Percentiles rank a stretch among this genome's conserved stretches.
Evolutionary conservation across 2,113 vertebrate genomes (phyloP).

Genomic region (Pandion haliaetus): DNA sequence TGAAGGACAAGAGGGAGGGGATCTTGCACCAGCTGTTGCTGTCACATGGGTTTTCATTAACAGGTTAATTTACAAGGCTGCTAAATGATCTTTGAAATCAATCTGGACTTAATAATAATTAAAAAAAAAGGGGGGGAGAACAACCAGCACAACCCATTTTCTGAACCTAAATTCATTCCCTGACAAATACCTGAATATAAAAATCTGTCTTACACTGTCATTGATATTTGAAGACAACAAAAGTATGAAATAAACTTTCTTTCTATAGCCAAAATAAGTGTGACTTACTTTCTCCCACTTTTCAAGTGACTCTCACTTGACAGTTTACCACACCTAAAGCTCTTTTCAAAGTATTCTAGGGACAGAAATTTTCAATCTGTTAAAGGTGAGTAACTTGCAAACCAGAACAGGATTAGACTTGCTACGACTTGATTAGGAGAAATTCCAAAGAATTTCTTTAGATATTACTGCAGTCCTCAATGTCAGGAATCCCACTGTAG

Average conservation of each 20-base stretch:
- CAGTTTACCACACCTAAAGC: background rate
- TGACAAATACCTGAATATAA: background rate
- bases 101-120: background rate
- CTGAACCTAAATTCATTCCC: background rate
- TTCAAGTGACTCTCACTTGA: background rate
- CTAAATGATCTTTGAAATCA: background rate
- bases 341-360: background rate
- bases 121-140: too few relatives aligned
- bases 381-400: background rate
- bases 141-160: background rate
- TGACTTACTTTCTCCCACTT: background rate
- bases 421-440: background rate
- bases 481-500: background rate
- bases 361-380: background rate
- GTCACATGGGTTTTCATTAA: background rate
- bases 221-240: background rate
- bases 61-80: background rate
- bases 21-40: background rate
- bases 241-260: background rate
- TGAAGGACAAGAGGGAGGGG: background rate
- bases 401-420: background rate
- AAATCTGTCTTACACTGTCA: background rate
- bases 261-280: background rate
- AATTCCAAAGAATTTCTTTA: background rate
- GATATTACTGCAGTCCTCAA: background rate